Evolutionary conservation across 2,888 invertebrate genomes (phyloP), one percentile per base, ranked within the genome.

Genomic region (Thyatira batis): DNA sequence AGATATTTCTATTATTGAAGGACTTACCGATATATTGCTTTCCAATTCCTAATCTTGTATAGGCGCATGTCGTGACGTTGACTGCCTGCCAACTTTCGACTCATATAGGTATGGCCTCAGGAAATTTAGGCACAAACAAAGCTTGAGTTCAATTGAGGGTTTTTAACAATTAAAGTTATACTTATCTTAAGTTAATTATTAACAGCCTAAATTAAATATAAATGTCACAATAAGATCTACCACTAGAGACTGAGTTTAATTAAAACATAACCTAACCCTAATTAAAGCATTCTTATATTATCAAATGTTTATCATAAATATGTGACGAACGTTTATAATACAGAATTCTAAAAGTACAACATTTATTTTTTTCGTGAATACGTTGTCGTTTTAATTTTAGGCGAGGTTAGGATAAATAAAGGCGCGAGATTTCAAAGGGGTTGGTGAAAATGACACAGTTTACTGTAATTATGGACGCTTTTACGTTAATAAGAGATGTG

Each of bases 1-100:
- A 76, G 78, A 81, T 83, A 81, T 83, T 80, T 81, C 78, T 77
- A 78, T 86, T 82, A 85, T 78, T 81, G 77, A 72, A 74, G 67
- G 71, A 75, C 71, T 75, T 73, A 23, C 23, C 23, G 3, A 23
- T 23, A 39, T 39, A 39, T 39, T 8, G 39, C 8, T 39, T 58
- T 53, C 46, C 53, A 54, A 60, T 61, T 70, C 66, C 54, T 71
- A 63, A 46, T 43, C 57, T 53, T 58, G 52, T 50, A 23, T 53
- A 13, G 17, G 39, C n/a, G 33, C 13, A 17, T 17, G 13, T 8
- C 17, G 2, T n/a, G 17, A 39, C 2, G 6, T 39, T 17, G 39
- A 39, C 17, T n/a, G 39, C 39, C 17, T 39, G 17, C 39, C 39
- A 17, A 39, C 39, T 8, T 39, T 8, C 8, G 39, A n/a, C n/a